A percentile compares a stretch with the other conserved stretches of the same genome.
phyloP scores from a whole-genome alignment of 2,888 invertebrate species.

The Coenonympha arcania region DNA sequence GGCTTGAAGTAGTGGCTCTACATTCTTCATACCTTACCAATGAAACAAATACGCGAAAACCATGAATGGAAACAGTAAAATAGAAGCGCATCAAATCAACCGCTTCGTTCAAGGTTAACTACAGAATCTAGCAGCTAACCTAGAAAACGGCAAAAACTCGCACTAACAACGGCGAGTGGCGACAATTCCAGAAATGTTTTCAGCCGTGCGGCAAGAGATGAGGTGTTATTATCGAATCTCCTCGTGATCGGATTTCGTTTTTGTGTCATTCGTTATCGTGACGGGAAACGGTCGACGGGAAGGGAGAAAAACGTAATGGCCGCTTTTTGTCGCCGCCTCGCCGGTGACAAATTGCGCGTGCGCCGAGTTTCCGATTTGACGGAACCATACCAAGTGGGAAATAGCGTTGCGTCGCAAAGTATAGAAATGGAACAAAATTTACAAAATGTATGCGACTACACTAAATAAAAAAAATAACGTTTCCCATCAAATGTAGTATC shows the following conservation, averaged over 20 bases:
- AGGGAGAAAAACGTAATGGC: conserved; percentile 30
- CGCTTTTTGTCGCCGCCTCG: conserved; percentile 23
- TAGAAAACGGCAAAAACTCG: conserved; percentile 14
- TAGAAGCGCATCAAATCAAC: neutral
- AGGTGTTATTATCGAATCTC: conserved; percentile 27
- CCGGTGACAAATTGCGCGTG: conserved; percentile 27
- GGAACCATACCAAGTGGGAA: conserved; percentile 14
- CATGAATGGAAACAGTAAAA: neutral
- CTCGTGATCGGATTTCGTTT: conserved; percentile 27
- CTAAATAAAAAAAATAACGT: no score
- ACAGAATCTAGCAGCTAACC: conserved; percentile 17
- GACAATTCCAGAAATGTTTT: conserved; percentile 23
- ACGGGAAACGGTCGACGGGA: conserved; percentile 31
- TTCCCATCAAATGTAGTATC: no score
- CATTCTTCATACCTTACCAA: no score
- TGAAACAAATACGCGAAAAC: neutral
- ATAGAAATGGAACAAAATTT: no score
- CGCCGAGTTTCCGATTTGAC: conserved; percentile 25
- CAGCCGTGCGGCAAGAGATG: conserved; percentile 15
- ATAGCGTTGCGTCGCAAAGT: no score
- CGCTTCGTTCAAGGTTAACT: conserved; percentile 17
- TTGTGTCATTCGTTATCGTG: conserved; percentile 28
- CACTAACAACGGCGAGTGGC: neutral
- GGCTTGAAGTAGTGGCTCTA: no score
- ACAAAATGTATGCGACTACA: no score